A percentile compares a stretch with the other conserved stretches of the same genome.
Evolutionary conservation across 1,140 invertebrate genomes (phyloP).

Genomic region (Hydropsyche tenuis): DNA sequence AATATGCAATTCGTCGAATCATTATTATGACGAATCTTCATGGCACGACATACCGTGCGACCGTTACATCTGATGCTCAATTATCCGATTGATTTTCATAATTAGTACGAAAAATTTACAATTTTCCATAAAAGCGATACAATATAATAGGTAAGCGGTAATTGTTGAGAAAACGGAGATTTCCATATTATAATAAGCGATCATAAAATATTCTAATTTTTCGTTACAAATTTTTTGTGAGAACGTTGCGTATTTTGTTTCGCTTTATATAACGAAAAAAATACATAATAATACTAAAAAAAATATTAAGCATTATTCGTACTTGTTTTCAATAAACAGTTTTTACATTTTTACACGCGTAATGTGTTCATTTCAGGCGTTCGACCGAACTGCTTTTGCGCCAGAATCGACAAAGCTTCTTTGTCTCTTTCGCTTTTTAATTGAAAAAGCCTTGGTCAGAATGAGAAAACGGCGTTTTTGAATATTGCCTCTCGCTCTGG

Average conservation of each 20-base stretch:
- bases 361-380: conserved; percentile 12
- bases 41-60: no score
- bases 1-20: no score
- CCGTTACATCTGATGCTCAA: no score
- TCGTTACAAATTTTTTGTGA: not conserved
- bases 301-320: not conserved
- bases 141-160: no score
- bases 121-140: no score
- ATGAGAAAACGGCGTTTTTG: conserved; percentile 39
- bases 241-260: conserved; percentile 1
- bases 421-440: not conserved
- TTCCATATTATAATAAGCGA: not conserved
- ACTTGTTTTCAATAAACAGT: conserved; percentile 15
- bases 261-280: not conserved
- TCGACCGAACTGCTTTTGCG: not conserved
- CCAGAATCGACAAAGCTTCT: not conserved
- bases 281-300: not conserved
- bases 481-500: not conserved
- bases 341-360: conserved; percentile 13
- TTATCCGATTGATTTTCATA: no score
- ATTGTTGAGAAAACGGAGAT: no score
- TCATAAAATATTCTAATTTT: conserved; percentile 3
- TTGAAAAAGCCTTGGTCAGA: conserved; percentile 24
- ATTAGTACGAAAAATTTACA: no score
- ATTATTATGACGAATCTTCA: no score